Percentiles rank a stretch among this genome's conserved stretches.
These are phyloP conservation scores for Girardinichthys multiradiatus DNA, from an alignment of 2,113 vertebrate species.

Conservation along the genomic window DNA sequence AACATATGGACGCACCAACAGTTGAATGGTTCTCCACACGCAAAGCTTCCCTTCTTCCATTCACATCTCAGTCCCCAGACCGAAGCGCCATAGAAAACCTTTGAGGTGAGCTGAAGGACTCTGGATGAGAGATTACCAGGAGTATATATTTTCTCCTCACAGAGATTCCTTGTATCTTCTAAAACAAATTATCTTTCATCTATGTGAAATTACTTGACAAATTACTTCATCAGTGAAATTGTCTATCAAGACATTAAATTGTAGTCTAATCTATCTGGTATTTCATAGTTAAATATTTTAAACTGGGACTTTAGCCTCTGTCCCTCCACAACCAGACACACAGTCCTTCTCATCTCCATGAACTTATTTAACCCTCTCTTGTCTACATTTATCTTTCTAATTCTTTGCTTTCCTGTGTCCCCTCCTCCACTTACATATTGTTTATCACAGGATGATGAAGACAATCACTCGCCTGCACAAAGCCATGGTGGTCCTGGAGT, in stretches of 20 bases:
- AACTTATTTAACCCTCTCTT: neutral
- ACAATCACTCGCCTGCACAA: slow-evolving; percentile 95
- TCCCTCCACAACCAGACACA: neutral
- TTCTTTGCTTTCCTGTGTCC: neutral
- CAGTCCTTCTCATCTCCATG: too few species aligned
- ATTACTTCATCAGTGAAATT: neutral
- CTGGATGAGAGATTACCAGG: neutral
- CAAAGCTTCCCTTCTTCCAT: too few species aligned
- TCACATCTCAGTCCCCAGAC: too few species aligned
- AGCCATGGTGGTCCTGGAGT: slow-evolving; percentile 95
- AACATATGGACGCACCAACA: too few species aligned
- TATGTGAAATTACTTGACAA: neutral
- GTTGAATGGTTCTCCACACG: too few species aligned
- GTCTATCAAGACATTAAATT: neutral
- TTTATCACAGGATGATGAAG: slow-evolving; percentile 92
- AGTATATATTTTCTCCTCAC: neutral
- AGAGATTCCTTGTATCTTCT: neutral
- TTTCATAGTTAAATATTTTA: neutral
- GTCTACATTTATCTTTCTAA: neutral
- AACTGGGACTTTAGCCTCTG: slow-evolving; percentile 3
- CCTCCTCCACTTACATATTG: neutral
- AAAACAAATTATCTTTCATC: neutral
- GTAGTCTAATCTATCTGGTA: neutral
- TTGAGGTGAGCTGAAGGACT: neutral
- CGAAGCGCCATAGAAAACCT: too few species aligned